A percentile compares a stretch with the other conserved stretches of the same genome.
Evolutionary conservation across 2,888 invertebrate species (phyloP).

Genomic region (Rotaria sp.): DNA sequence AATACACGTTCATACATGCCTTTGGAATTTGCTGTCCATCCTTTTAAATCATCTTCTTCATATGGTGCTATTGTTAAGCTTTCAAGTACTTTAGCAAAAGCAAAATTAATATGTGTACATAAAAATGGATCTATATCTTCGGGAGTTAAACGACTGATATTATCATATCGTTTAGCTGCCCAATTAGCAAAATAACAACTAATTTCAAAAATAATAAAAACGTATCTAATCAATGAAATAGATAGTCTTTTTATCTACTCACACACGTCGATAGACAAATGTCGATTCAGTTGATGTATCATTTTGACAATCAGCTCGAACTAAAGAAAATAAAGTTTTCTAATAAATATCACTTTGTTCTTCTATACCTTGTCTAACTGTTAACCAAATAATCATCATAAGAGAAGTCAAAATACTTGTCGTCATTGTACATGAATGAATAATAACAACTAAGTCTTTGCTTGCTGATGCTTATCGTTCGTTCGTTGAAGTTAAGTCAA

Average conservation of each 20-base stretch:
- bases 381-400: background rate
- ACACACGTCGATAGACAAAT: conserved; percentile 27
- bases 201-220: background rate
- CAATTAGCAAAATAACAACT: conserved; percentile 41
- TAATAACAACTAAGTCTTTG: background rate
- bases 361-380: background rate
- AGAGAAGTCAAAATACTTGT: background rate
- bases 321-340: background rate
- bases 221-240: background rate
- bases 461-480: background rate
- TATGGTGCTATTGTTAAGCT: conserved; percentile 34
- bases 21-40: conserved; percentile 30
- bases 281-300: background rate
- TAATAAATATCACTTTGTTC: no score
- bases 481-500: background rate
- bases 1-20: conserved; percentile 39
- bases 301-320: background rate
- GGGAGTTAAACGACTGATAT: conserved; percentile 37
- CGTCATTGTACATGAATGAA: conserved; percentile 13
- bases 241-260: background rate
- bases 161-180: conserved; percentile 38
- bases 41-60: conserved; percentile 40
- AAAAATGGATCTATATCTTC: conserved; percentile 40
- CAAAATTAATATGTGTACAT: conserved; percentile 41
- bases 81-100: conserved; percentile 39